These are phyloP conservation scores for Anas bernieri DNA, from an alignment of 2,797 vertebrate genomes.

Conservation along the genomic window DNA sequence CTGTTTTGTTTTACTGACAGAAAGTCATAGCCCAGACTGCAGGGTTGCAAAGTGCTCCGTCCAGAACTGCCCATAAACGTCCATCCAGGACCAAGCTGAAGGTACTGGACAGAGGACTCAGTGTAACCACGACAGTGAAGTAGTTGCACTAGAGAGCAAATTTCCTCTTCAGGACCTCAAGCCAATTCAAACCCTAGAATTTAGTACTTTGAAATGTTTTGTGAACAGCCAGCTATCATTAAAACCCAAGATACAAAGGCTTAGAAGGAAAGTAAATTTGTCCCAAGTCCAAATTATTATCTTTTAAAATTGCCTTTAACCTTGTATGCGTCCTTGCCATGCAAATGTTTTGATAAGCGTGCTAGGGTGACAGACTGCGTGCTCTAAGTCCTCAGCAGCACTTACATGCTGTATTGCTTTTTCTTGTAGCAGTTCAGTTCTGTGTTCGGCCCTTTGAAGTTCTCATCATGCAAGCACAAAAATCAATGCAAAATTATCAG, in stretches of 20 bases:
- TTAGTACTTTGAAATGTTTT: background rate
- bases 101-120: background rate
- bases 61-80: too few species aligned
- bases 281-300: background rate
- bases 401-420: rapidly evolving
- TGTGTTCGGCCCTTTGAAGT: background rate
- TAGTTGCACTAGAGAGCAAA: rapidly evolving
- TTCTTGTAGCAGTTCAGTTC: background rate
- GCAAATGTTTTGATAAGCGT: background rate
- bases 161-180: background rate
- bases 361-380: background rate
- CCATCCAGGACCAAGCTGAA: background rate
- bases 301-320: background rate
- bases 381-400: rapidly evolving
- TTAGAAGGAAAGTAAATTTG: background rate
- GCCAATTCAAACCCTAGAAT: background rate
- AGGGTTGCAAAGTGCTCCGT: background rate
- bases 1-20: background rate
- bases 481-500: background rate
- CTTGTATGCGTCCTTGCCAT: background rate
- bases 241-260: background rate
- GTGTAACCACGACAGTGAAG: background rate
- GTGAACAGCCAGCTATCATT: background rate
- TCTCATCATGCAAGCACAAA: background rate
- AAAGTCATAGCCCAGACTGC: background rate